Conservation (phyloP, 2,888 invertebrate genomes). For the Lydus trimaculatus region DNA sequence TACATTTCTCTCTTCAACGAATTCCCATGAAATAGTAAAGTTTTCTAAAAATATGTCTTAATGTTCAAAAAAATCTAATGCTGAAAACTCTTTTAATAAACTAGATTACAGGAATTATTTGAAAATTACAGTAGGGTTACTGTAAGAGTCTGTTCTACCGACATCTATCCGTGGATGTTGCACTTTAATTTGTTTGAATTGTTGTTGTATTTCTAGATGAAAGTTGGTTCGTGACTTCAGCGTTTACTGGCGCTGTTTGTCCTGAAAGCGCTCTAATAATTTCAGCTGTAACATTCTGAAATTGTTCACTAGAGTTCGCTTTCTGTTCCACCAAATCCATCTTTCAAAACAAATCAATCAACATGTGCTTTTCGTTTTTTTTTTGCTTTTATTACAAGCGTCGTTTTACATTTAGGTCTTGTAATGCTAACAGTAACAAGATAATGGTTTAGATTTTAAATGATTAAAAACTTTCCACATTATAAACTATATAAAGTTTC, state of each 20-base stretch:
- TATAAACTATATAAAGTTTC: conserved; percentile 8
- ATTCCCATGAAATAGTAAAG: too few species aligned
- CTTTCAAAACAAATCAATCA: not conserved
- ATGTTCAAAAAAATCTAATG: too few species aligned
- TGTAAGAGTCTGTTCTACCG: too few species aligned
- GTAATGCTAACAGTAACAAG: not conserved
- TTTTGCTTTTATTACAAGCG: not conserved
- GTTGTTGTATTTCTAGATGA: too few species aligned
- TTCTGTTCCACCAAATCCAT: not conserved
- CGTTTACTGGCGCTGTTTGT: not conserved
- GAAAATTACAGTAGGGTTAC: not conserved
- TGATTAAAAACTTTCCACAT: conserved; percentile 3
- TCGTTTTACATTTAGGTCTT: not conserved
- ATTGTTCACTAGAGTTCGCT: not conserved
- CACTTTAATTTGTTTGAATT: not conserved
- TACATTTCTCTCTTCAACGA: too few species aligned
- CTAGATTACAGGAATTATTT: not conserved
- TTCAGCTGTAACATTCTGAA: not conserved
- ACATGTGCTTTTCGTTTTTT: not conserved
- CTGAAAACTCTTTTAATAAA: too few species aligned
- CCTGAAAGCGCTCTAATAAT: not conserved
- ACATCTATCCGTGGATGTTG: not conserved
- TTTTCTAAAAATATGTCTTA: not conserved
- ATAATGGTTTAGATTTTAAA: not conserved
- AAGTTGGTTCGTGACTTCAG: not conserved